Base-by-base conservation (phyloP, 2,113 vertebrate species). In the Aviceda subcristata region DNA sequence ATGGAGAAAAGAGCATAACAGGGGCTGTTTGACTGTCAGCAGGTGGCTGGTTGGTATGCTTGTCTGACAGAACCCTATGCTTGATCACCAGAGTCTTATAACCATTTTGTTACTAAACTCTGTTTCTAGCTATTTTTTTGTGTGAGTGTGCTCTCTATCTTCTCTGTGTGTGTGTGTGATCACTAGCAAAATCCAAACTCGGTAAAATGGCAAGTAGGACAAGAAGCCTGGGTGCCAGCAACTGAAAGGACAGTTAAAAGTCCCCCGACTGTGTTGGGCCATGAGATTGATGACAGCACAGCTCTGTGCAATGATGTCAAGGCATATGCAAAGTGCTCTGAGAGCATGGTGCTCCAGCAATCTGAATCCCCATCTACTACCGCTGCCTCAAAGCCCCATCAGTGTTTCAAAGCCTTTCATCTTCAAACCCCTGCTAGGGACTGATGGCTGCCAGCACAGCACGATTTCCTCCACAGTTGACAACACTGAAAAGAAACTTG, bases 161-260 rank as follows among this genome's bases (percentile, higher is more conserved):
- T 72, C 6, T 51, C 3, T 29, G 22, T 43, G 20, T 14, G 3
- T 36, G 22, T 7, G 7, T 39, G 15, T 0, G 0, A 71, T 20
- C 20, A 50, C 7, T 18, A 63, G 32, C 15, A 76, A 88, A 88
- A 78, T 66, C 14, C 71, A 64, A 79, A 74, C 11, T n/a, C 22
- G 22, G 67, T 46, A 75, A 90, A 84, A 17, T 0, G 2, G 21
- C 36, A 73, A 79, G 32, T 45, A 79, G 34, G 18, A 55, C 29
- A 91, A 63, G n/a, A 91, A 83, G 57, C 8, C 38, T 74, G 22
- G 1, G 15, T 45, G 32, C 8, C 29, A 63, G 43, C 8, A 88
- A 46, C 3, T 38, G 36, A 21, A 79, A 72, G 14, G 21, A 76
- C 26, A 79, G 69, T 63, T 76, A 36, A 5, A 87, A 88, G 29